Base-by-base conservation (phyloP, 2,113 vertebrate genomes). In the Hirundichthys speculiger region DNA sequence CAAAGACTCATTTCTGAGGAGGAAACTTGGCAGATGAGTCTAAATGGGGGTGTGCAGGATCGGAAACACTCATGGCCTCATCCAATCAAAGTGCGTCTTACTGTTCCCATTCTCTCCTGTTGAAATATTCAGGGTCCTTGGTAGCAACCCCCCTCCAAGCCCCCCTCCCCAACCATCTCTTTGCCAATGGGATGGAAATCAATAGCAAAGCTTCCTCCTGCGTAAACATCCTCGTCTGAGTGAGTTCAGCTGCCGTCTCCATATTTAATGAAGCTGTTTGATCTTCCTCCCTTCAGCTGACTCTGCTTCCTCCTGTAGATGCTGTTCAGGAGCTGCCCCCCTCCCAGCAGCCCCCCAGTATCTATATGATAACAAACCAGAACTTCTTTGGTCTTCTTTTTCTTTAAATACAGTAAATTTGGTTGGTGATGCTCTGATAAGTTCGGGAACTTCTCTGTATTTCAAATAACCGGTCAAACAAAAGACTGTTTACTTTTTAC, bases 221-320 rank as follows among this genome's bases (percentile, higher is more conserved):
- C 68, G 52, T 50, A 63, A 82, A 62, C 56, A 63, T 54, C 58
- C 24, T 24, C n/a, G 27, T 22, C 50, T 39, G 21, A 20, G 25
- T 24, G 13, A 1, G 45, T 20, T 69, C n/a, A 16, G 65, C 56
- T 51, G 43, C 24, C 2, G 16, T 58, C 43, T 83, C 49, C 58
- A 77, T 82, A 41, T 82, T 79, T 80, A 69, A 83, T 77, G 75
- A 81, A 59, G 79, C 60, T 4, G 27, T 53, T 50, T 67, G 66
- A 81, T 72, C 14, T 60, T 0, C 5, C 39, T 30, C 5, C 9
- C 71, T 56, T 69, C 69, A 69, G 62, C 58, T 49, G 67, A 58
- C 19, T 57, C 40, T 1, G 45, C 63, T 47, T 81, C 55, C 72
- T 72, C 50, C 62, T 42, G 15, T 5, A 68, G 61, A 61, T 27